A percentile compares a stretch with the other conserved stretches of the same genome.
Evolutionary conservation across 2,797 vertebrate species (phyloP).

Genomic region (Epinephelus awoara): DNA sequence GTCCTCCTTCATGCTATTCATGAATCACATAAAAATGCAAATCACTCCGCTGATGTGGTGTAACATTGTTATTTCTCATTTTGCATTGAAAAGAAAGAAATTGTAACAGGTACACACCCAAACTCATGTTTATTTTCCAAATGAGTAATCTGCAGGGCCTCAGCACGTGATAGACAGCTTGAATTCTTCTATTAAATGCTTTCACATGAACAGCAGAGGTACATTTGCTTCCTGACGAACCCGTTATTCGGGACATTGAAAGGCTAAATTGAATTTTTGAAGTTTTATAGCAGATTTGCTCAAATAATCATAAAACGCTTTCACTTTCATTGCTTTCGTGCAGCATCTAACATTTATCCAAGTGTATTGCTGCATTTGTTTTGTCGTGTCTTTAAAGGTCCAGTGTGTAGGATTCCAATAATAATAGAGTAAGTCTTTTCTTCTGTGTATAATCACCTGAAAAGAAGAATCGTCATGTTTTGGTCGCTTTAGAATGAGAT

Average conservation of each 20-base stretch:
- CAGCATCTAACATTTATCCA: constrained; percentile 55
- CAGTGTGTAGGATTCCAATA: no score
- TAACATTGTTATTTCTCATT: constrained; percentile 67
- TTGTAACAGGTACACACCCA: constrained; percentile 46
- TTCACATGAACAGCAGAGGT: constrained; percentile 40
- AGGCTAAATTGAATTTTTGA: constrained; percentile 44
- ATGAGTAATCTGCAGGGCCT: constrained; percentile 39
- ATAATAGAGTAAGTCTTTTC: no score
- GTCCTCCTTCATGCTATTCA: constrained; percentile 59
- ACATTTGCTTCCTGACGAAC: constrained; percentile 37
- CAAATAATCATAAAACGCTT: constrained; percentile 46
- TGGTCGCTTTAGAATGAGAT: no score
- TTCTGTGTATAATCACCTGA: no score
- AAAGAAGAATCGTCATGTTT: no score
- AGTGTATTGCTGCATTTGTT: constrained; percentile 57
- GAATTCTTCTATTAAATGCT: constrained; percentile 58
- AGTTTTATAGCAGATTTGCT: constrained; percentile 30
- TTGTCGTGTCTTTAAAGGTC: constrained; percentile 39
- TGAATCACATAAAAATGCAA: constrained; percentile 81
- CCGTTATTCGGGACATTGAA: constrained; percentile 40
- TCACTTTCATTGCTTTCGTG: constrained; percentile 33
- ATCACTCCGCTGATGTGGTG: constrained; percentile 64
- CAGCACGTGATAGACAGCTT: constrained; percentile 36
- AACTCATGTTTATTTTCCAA: constrained; percentile 41
- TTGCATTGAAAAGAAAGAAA: constrained; percentile 44